phyloP scores from a whole-genome alignment of 2,888 invertebrate species.

The Coenonympha glycerion region DNA sequence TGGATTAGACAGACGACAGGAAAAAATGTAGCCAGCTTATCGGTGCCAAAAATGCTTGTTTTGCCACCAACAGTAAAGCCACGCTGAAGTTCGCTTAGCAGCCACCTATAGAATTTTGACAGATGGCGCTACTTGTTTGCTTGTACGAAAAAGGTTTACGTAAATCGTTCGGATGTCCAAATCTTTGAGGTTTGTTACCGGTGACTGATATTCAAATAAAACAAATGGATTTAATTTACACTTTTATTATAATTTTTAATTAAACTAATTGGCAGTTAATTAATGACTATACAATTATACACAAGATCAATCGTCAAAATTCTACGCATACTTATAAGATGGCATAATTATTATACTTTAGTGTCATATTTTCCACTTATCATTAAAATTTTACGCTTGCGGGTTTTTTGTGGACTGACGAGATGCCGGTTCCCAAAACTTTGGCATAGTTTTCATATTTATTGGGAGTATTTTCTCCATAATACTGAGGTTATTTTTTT shows the following conservation, averaged over 20 bases:
- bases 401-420: background rate
- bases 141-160: too few relatives aligned
- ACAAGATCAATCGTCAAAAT: constrained; percentile 17
- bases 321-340: constrained; percentile 43
- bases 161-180: too few relatives aligned
- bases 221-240: constrained; percentile 24
- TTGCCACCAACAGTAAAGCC: too few relatives aligned
- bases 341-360: constrained; percentile 38
- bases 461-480: constrained; percentile 35
- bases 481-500: constrained; percentile 56
- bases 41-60: too few relatives aligned
- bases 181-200: too few relatives aligned
- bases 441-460: constrained; percentile 43
- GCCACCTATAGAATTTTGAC: too few relatives aligned
- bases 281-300: constrained; percentile 51
- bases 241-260: constrained; percentile 31
- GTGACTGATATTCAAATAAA: too few relatives aligned
- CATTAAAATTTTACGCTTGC: background rate
- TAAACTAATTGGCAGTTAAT: constrained; percentile 65
- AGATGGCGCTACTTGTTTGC: too few relatives aligned
- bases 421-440: constrained; percentile 39
- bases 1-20: too few relatives aligned
- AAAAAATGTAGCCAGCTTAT: too few relatives aligned
- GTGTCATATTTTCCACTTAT: background rate
- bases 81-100: too few relatives aligned